Percentiles rank a stretch among this genome's conserved stretches.
Conservation (phyloP, 64 coral and sea anemone genomes). For the Catalaphyllia jardinei region DNA sequence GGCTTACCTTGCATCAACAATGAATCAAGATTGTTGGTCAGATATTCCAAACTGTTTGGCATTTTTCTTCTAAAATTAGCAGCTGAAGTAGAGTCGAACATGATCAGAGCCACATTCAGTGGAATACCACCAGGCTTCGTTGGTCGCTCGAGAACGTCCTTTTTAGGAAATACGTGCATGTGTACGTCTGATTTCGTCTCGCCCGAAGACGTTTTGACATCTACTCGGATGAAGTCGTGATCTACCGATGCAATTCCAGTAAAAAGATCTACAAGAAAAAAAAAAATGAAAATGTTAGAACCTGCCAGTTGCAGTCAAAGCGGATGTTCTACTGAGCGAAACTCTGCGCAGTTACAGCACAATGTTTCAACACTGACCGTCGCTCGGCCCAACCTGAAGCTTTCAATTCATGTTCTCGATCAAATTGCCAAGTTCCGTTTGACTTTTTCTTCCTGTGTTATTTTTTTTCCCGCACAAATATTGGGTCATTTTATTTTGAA, state of each 20-base stretch:
- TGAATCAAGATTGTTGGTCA: conserved; percentile 33
- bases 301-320: too few species aligned
- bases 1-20: conserved; percentile 55
- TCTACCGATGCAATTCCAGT: conserved; percentile 21
- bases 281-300: neutral
- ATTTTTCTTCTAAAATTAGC: conserved; percentile 75
- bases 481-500: too few species aligned
- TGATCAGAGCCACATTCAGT: conserved; percentile 58
- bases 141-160: conserved; percentile 31
- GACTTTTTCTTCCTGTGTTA: too few species aligned
- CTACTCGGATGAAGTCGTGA: conserved; percentile 67
- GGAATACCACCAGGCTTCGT: conserved; percentile 51
- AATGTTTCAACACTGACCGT: too few species aligned
- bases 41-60: conserved; percentile 50
- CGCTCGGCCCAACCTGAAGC: too few species aligned
- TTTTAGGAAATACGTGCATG: conserved; percentile 38
- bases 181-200: conserved; percentile 17
- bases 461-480: too few species aligned
- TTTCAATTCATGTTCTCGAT: too few species aligned
- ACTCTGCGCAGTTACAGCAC: too few species aligned
- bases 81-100: conserved; percentile 72
- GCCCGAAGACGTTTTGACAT: conserved; percentile 37
- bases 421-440: too few species aligned
- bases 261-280: conserved; percentile 24
- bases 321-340: too few species aligned